Evolutionary conservation across 1,140 invertebrate species (phyloP).

Genomic region (Papilio dardanus): DNA sequence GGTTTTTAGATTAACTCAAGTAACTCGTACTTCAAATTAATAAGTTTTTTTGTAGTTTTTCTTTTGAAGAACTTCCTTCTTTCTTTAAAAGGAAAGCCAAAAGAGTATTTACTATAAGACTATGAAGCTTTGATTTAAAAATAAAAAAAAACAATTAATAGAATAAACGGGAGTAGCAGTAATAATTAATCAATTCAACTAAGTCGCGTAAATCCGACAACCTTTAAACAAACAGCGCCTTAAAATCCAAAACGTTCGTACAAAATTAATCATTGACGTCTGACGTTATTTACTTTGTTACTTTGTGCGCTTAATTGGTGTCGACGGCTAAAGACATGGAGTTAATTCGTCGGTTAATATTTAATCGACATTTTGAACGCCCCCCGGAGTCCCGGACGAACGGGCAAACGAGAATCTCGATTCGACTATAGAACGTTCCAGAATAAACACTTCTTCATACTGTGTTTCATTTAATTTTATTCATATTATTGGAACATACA

Average conservation of each 20-base stretch:
- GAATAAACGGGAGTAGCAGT: not conserved
- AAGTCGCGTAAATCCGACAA: slow-evolving; percentile 42
- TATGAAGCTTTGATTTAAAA: not conserved
- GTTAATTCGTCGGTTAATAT: slow-evolving; percentile 78
- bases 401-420: not conserved
- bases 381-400: slow-evolving; percentile 34
- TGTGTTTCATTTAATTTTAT: slow-evolving; percentile 20
- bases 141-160: slow-evolving; percentile 1
- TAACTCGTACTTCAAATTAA: too few species aligned
- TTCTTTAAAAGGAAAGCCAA: too few species aligned
- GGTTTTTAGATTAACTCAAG: too few species aligned
- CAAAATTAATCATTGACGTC: slow-evolving; percentile 70
- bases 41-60: too few species aligned
- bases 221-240: slow-evolving; percentile 65
- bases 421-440: slow-evolving; percentile 21
- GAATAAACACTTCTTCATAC: slow-evolving; percentile 32
- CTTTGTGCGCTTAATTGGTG: slow-evolving; percentile 78
- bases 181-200: slow-evolving; percentile 36
- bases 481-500: not conserved
- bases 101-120: too few species aligned
- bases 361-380: slow-evolving; percentile 60
- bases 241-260: slow-evolving; percentile 52
- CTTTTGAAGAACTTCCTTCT: too few species aligned
- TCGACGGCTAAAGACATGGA: slow-evolving; percentile 66
- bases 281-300: slow-evolving; percentile 73